Evolutionary conservation across 2,888 invertebrate species (phyloP).

Genomic region (Andrena bucephala): DNA sequence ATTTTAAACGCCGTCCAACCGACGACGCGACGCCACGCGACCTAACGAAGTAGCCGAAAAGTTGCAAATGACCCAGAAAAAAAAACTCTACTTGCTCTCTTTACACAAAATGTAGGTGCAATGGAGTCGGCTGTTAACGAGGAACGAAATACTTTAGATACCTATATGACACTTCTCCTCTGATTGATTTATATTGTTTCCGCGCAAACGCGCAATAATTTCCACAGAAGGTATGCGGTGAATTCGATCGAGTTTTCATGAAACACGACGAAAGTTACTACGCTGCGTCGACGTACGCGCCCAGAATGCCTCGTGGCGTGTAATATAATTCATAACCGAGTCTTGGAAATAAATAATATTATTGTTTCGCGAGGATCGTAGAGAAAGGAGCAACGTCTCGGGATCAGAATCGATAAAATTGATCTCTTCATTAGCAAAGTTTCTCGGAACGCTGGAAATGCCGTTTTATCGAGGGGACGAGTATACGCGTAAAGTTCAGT

Average conservation of each 20-base stretch:
- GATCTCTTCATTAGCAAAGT: conserved; percentile 1
- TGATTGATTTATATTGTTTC: background rate
- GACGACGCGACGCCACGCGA: too few species aligned
- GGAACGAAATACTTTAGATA: too few species aligned
- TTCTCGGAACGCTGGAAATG: background rate
- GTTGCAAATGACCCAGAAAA: too few species aligned
- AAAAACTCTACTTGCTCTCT: too few species aligned
- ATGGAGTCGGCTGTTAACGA: too few species aligned
- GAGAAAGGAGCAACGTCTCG: background rate
- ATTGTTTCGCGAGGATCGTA: background rate
- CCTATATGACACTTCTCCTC: too few species aligned
- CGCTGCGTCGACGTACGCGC: conserved; percentile 25
- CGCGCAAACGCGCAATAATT: background rate
- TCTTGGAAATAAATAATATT: conserved; percentile 5
- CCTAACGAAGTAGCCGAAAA: too few species aligned
- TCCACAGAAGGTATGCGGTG: conserved; percentile 27
- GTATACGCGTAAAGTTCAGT: background rate
- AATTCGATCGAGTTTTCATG: conserved; percentile 21
- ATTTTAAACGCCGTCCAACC: too few species aligned
- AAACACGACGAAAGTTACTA: conserved; percentile 6
- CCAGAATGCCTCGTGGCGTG: too few species aligned
- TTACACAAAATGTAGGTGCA: too few species aligned
- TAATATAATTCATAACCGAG: conserved; percentile 9
- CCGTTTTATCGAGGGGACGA: conserved; percentile 1
- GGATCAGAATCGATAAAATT: conserved; percentile 11